Conservation (phyloP, 2,888 invertebrate species). For the Cosmia trapezina region DNA sequence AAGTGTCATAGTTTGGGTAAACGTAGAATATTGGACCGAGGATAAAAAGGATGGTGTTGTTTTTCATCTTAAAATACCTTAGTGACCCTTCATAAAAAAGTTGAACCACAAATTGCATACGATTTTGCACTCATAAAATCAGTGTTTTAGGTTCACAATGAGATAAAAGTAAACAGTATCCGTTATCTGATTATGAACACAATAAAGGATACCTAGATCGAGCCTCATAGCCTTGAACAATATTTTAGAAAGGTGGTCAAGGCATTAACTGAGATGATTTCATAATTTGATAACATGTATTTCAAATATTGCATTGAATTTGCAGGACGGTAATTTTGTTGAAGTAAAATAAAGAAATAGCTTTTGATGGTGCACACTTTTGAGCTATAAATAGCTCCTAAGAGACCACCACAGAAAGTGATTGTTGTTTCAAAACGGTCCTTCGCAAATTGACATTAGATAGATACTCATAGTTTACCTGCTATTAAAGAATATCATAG, state of each 20-base stretch:
- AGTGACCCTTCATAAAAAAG: no score
- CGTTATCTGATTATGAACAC: constrained; percentile 39
- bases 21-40: not conserved
- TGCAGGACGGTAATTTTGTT: not conserved
- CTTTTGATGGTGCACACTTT: not conserved
- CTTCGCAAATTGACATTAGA: not conserved
- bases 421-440: not conserved
- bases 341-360: not conserved
- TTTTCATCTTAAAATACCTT: not conserved
- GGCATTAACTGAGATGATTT: constrained; percentile 9
- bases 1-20: not conserved
- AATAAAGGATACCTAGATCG: constrained; percentile 30
- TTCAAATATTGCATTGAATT: constrained; percentile 1
- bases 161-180: constrained; percentile 40
- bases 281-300: constrained; percentile 2
- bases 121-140: not conserved
- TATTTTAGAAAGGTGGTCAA: constrained; percentile 40
- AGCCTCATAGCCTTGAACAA: constrained; percentile 44
- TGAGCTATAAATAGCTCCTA: not conserved
- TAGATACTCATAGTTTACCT: not conserved
- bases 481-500: not conserved
- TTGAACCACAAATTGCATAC: not conserved
- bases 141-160: not conserved
- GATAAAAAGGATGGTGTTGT: not conserved
- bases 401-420: not conserved